Base-by-base conservation (phyloP, 2,888 invertebrate species). In the Dyspetes luteomarginatus region DNA sequence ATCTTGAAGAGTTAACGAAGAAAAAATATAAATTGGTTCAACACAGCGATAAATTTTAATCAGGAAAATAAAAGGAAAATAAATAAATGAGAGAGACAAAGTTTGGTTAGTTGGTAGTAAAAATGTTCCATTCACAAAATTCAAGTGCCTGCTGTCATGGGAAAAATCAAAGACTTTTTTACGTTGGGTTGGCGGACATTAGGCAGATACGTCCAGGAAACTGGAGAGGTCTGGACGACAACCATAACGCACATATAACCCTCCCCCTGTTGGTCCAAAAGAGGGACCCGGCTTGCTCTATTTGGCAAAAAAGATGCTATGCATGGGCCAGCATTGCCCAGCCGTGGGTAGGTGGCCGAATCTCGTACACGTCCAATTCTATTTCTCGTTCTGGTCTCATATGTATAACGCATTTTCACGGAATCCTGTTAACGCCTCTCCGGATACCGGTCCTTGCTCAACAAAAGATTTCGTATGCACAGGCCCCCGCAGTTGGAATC, bases 371-470 rank as follows among this genome's bases (percentile, higher is more conserved):
- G 75, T 60, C 68, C 62, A 72, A 36, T 69, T 69, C 48, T 73
- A 24, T 45, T 73, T 52, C 17, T 77, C n/a, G 60, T 67, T 60
- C 52, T 24, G 72, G 58, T 75, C 74, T 55, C 55, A 56, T 77
- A 68, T 45, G 50, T 77, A 68, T 45, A 80, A 76, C 83, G 68
- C 78, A 75, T 78, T 75, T 67, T 52, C 43, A 26, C 68, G 55
- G 83, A 78, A 82, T 82, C 72, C 79, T 82, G 87, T 88, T 85
- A 88, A 88, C 88, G 88, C 88, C 88, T 87, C 82, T 86, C 83
- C 82, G 83, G 74, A 86, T 86, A 85, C 84, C 81, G 74, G 81
- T 85, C 68, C 69, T 74, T 55, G 77, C 85, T 85, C 62, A 73
- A 74, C 76, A 82, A 82, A 80, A 67, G 52, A 55, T 48, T 45